Evolutionary conservation across 2,888 invertebrate genomes (phyloP).

Genomic region (Dryocosmus kuriphilus): DNA sequence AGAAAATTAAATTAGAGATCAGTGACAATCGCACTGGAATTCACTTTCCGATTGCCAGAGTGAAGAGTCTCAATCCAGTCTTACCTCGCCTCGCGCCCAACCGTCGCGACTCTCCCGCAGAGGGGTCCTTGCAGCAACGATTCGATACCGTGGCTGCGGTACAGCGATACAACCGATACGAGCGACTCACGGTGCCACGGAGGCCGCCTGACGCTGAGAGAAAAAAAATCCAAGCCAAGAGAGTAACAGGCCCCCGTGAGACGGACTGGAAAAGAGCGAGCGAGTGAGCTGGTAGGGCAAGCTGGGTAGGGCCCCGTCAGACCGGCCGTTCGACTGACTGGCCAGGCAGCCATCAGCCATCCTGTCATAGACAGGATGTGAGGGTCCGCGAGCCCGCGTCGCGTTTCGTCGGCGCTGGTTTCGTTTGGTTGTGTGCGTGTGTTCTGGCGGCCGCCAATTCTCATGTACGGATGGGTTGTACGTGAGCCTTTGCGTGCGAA

Average conservation of each 20-base stretch:
- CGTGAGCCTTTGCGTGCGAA: constrained; percentile 39
- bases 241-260: constrained; percentile 73
- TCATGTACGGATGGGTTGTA: constrained; percentile 15
- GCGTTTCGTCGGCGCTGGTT: constrained; percentile 55
- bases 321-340: constrained; percentile 57
- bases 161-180: neutral
- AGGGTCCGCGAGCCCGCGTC: constrained; percentile 73
- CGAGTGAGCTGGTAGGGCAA: constrained; percentile 49
- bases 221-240: constrained; percentile 63
- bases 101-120: constrained; percentile 17
- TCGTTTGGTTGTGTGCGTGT: constrained; percentile 38
- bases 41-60: too few species aligned
- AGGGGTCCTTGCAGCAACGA: constrained; percentile 58
- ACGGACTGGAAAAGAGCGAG: constrained; percentile 55
- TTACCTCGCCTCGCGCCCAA: constrained; percentile 48
- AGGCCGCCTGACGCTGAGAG: constrained; percentile 57
- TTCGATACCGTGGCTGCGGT: constrained; percentile 63
- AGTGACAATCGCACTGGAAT: too few species aligned
- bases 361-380: constrained; percentile 77
- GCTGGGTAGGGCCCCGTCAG: constrained; percentile 65
- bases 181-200: constrained; percentile 47
- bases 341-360: constrained; percentile 72
- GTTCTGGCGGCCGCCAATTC: constrained; percentile 21
- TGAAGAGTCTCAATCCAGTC: neutral
- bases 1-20: too few species aligned